A percentile compares a stretch with the other conserved stretches of the same genome.
phyloP scores from a whole-genome alignment of 2,888 invertebrate species.

The Hydrotaea cyrtoneurina region DNA sequence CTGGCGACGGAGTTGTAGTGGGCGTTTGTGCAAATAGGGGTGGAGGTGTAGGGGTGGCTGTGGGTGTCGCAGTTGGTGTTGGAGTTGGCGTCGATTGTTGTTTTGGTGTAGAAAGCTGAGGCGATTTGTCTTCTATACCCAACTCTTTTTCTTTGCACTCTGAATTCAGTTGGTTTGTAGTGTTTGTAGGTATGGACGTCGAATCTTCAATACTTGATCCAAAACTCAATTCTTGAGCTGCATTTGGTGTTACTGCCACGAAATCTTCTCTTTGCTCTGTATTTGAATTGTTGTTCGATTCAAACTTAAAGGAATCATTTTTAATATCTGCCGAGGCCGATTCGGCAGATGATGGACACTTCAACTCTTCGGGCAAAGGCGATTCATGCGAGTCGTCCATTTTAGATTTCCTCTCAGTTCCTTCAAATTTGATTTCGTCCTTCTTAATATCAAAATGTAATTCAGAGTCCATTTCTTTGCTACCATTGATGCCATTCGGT shows the following conservation, averaged over 20 bases:
- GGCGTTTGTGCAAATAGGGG: slow-evolving; percentile 4
- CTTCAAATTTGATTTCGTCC: slow-evolving; percentile 80
- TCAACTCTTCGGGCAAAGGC: slow-evolving; percentile 26
- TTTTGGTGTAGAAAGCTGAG: slow-evolving; percentile 23
- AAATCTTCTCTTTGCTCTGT: slow-evolving; percentile 34
- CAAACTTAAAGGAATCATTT: slow-evolving; percentile 52
- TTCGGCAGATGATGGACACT: slow-evolving; percentile 6
- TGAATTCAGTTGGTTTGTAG: neutral
- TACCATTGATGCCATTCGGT: slow-evolving; percentile 59
- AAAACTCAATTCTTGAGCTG: slow-evolving; percentile 54
- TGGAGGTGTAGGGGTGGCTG: slow-evolving; percentile 16
- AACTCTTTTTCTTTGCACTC: slow-evolving; percentile 52
- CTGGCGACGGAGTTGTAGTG: slow-evolving; percentile 13
- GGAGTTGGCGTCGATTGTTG: slow-evolving; percentile 31
- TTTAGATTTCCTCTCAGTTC: slow-evolving; percentile 74
- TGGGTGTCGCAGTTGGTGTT: slow-evolving; percentile 23
- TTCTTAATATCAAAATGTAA: slow-evolving; percentile 80
- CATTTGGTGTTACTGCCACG: slow-evolving; percentile 37
- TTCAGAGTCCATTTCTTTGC: slow-evolving; percentile 59
- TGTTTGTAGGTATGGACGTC: slow-evolving; percentile 32
- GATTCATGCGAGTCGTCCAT: slow-evolving; percentile 33
- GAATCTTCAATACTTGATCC: slow-evolving; percentile 55
- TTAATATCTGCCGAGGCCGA: slow-evolving; percentile 20
- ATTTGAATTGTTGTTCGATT: slow-evolving; percentile 28
- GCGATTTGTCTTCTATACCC: slow-evolving; percentile 10